Evolutionary conservation across 2,113 vertebrate species (phyloP), one percentile per base, ranked within the genome.

Genomic region (Phaethon lepturus): DNA sequence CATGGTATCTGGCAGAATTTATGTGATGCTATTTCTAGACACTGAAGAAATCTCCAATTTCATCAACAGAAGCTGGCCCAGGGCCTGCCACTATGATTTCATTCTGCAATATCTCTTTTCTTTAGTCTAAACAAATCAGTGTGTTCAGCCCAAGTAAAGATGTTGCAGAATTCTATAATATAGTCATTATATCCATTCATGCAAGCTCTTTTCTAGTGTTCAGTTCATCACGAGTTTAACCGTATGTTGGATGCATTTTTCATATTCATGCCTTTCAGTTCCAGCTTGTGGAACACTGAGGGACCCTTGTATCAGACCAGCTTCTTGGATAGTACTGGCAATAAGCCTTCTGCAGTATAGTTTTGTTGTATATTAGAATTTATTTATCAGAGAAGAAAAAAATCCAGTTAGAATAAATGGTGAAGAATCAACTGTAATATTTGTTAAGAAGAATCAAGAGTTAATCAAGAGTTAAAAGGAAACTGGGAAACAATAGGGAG

Each of bases 31-130:
- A 40, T 85, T 93, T 92, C 77, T 85, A 85, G 64, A 78, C 73
- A 35, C 16, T 47, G 23, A 50, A 73, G 26, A 89, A 78, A 75
- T 66, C 64, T 92, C 52, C 33, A 49, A 22, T 95, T 82, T 87
- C 81, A 64, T 38, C 42, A 59, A 38, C 8, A 92, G 60, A 23
- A 90, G 5, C 14, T 88, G 64, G 62, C 47, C 29, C 45, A 67
- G 19, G 14, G 19, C 12, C 28, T 87, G 29, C 7, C 44, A 47
- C 22, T 62, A n/a, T 2, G 1, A 58, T 53, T 92, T 90, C 52
- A 68, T 91, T 68, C 81, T 92, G 77, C 38, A 92, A 71, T 71
- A 90, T 78, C 24, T 38, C 60, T 92, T 93, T 97, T 79, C 60
- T 67, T 19, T 60, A 56, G 62, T 44, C 35, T 53, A 85, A 85